phyloP scores from a whole-genome alignment of 2,888 invertebrate species.

The Oscheius sp. region DNA sequence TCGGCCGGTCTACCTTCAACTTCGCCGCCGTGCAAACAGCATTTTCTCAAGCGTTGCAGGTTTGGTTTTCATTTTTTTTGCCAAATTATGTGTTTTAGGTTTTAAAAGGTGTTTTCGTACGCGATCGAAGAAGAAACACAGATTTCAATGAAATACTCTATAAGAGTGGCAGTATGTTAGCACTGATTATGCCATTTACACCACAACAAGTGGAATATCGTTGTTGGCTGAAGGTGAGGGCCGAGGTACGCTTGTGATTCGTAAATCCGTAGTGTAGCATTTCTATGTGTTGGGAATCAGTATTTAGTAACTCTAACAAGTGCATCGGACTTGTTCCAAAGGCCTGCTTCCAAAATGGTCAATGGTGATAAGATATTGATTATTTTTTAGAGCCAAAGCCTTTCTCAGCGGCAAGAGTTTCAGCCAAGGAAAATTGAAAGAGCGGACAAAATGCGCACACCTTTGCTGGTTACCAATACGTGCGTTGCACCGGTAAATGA shows the following conservation, averaged over 20 bases:
- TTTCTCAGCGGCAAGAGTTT: neutral
- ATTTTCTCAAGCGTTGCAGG: conserved; percentile 92
- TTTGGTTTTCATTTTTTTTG: conserved; percentile 12
- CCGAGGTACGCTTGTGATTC: conserved; percentile 31
- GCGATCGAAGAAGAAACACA: conserved; percentile 7
- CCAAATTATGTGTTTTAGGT: conserved; percentile 20
- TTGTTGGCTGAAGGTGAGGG: conserved; percentile 52
- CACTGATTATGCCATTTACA: conserved; percentile 53
- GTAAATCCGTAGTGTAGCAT: conserved; percentile 13
- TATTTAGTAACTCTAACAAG: neutral
- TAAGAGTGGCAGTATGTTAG: conserved; percentile 45
- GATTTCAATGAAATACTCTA: conserved; percentile 36
- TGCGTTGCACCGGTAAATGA: conserved; percentile 28
- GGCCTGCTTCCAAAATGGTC: neutral
- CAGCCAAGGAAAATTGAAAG: neutral
- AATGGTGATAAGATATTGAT: no score
- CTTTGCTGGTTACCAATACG: conserved; percentile 30
- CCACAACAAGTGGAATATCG: conserved; percentile 48
- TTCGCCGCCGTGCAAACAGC: conserved; percentile 90
- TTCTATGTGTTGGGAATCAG: conserved; percentile 30
- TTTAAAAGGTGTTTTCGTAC: conserved; percentile 35
- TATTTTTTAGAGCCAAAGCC: conserved; percentile 16
- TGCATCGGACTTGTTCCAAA: neutral
- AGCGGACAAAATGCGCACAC: conserved; percentile 19
- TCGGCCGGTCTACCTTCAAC: conserved; percentile 95